Conservation (phyloP, 2,888 invertebrate species). For the Bugula neritina region DNA sequence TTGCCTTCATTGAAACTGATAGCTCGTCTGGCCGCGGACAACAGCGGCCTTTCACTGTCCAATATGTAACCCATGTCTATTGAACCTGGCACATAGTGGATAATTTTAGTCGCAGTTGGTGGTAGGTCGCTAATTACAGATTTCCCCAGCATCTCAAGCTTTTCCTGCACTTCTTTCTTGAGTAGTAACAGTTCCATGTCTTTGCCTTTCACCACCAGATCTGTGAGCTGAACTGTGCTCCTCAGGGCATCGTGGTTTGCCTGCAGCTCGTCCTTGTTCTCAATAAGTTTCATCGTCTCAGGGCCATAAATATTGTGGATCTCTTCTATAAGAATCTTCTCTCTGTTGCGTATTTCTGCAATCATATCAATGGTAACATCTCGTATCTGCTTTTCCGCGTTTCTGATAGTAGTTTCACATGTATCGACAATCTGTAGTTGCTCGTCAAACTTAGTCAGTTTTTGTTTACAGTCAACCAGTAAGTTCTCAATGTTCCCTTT, state of each 20-base stretch:
- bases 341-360: conserved; percentile 47
- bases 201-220: conserved; percentile 53
- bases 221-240: conserved; percentile 53
- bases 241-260: conserved; percentile 46
- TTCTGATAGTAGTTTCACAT: conserved; percentile 48
- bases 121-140: conserved; percentile 48
- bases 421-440: conserved; percentile 43
- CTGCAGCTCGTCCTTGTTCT: conserved; percentile 44
- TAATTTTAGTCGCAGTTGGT: conserved; percentile 41
- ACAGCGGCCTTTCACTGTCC: conserved; percentile 43
- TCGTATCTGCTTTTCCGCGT: conserved; percentile 48
- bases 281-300: conserved; percentile 49
- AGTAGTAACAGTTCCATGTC: conserved; percentile 53
- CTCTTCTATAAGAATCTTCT: conserved; percentile 51
- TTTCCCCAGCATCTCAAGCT: conserved; percentile 43
- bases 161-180: conserved; percentile 53
- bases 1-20: conserved; percentile 10
- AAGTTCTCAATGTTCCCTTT: conserved; percentile 49
- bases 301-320: conserved; percentile 49
- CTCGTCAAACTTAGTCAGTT: conserved; percentile 45
- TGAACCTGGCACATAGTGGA: conserved; percentile 45
- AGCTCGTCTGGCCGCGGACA: conserved; percentile 31
- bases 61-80: conserved; percentile 48
- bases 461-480: conserved; percentile 45
- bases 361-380: conserved; percentile 51